These are phyloP conservation scores for Mythimna loreyi DNA, from an alignment of 2,888 invertebrate genomes.

Conservation along the genomic window DNA sequence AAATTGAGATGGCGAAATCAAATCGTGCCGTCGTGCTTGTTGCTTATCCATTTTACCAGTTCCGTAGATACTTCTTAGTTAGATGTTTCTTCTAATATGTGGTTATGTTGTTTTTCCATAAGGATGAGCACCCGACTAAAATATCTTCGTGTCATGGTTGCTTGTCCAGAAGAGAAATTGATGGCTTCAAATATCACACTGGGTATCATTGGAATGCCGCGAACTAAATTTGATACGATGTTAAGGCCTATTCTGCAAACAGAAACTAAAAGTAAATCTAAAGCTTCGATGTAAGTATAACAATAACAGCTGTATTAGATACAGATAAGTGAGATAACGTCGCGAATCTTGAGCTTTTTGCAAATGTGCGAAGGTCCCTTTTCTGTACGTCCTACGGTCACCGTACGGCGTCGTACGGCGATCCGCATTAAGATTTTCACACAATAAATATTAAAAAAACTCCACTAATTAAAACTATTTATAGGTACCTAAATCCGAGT, in stretches of 20 bases:
- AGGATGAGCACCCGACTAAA: slow-evolving; percentile 81
- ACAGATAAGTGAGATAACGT: too few relatives aligned
- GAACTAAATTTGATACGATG: slow-evolving; percentile 91
- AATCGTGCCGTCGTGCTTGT: too few relatives aligned
- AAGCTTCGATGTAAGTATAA: slow-evolving; percentile 72
- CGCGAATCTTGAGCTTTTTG: too few relatives aligned
- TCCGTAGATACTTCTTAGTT: background rate
- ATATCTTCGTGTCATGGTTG: slow-evolving; percentile 89
- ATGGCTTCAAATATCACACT: slow-evolving; percentile 83
- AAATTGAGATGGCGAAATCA: too few relatives aligned
- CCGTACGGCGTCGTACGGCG: too few relatives aligned
- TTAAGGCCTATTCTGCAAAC: slow-evolving; percentile 78
- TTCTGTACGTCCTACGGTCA: too few relatives aligned
- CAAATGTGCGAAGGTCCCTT: too few relatives aligned
- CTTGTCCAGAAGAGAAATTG: slow-evolving; percentile 90
- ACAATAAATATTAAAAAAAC: too few relatives aligned
- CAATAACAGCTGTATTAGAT: too few relatives aligned
- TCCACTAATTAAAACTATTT: too few relatives aligned
- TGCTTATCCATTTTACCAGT: background rate
- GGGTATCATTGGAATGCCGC: slow-evolving; percentile 91
- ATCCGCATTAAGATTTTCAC: too few relatives aligned
- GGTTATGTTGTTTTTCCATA: slow-evolving; percentile 27
- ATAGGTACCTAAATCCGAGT: too few relatives aligned
- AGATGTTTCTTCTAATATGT: slow-evolving; percentile 7
- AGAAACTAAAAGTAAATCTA: slow-evolving; percentile 71